A percentile compares a stretch with the other conserved stretches of the same genome.
These are phyloP conservation scores for Dryadula phaetusa DNA, from an alignment of 2,888 invertebrate species.

Conservation along the genomic window DNA sequence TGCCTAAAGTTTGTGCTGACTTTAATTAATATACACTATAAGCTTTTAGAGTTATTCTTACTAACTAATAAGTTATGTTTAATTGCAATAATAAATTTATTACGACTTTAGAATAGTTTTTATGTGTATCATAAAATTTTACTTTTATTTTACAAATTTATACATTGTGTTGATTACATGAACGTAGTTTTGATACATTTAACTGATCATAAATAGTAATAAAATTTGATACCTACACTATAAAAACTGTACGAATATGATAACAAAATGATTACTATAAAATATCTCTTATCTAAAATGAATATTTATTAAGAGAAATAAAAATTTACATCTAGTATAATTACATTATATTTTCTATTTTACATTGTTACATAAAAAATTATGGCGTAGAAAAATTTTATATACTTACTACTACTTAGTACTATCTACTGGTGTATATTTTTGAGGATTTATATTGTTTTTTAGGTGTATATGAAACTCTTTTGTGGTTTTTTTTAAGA, in stretches of 20 bases:
- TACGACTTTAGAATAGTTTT: neutral
- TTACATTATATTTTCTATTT: too few species aligned
- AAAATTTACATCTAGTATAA: neutral
- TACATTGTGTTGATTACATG: neutral
- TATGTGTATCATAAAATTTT: neutral
- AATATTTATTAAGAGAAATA: constrained; percentile 1
- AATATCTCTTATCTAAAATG: neutral
- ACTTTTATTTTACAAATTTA: neutral
- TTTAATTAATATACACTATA: neutral
- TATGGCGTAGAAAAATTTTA: neutral
- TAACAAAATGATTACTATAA: neutral
- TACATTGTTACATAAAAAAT: neutral
- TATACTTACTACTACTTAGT: too few species aligned
- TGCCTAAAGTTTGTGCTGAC: neutral
- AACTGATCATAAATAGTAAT: constrained; percentile 6
- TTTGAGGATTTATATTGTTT: neutral
- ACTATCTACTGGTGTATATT: neutral
- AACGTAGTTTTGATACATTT: constrained; percentile 2
- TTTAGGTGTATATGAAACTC: too few species aligned
- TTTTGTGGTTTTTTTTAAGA: too few species aligned
- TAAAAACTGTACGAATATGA: constrained; percentile 2
- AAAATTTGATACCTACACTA: neutral
- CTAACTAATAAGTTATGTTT: neutral
- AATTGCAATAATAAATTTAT: neutral
- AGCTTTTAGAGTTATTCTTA: neutral